Percentiles rank a stretch among this genome's conserved stretches.
These are phyloP conservation scores for Epinephelus fuscoguttatus DNA, from an alignment of 2,113 vertebrate genomes.

Conservation along the genomic window DNA sequence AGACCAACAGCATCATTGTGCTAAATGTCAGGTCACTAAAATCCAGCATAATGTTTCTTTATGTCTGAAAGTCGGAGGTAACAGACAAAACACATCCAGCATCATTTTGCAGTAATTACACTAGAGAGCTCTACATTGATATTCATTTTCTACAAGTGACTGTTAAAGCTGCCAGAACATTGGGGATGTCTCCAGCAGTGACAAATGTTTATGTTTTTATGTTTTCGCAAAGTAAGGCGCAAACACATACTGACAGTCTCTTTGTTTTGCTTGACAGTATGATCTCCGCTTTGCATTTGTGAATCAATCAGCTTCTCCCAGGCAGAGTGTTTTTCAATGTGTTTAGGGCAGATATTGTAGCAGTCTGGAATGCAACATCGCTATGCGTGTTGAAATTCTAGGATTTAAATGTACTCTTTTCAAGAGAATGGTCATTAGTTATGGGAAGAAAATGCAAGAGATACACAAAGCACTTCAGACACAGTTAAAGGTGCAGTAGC, in stretches of 20 bases:
- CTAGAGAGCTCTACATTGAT: constrained; percentile 25
- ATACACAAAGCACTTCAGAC: constrained; percentile 7
- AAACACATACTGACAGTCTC: constrained; percentile 49
- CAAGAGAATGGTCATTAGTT: constrained; percentile 9
- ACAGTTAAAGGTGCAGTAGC: neutral
- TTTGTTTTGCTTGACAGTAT: constrained; percentile 66
- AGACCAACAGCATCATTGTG: neutral
- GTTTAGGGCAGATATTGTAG: constrained; percentile 45
- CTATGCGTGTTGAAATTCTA: neutral
- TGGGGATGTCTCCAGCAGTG: constrained; percentile 40
- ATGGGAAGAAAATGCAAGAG: neutral
- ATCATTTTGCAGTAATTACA: constrained; percentile 47
- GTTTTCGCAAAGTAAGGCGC: constrained; percentile 41
- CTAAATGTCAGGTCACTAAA: constrained; percentile 6
- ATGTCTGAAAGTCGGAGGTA: constrained; percentile 7
- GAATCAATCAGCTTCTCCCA: constrained; percentile 61
- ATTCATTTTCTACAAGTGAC: constrained; percentile 35
- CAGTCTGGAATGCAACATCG: neutral
- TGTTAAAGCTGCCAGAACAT: constrained; percentile 44
- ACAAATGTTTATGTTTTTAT: constrained; percentile 60
- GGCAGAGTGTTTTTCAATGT: constrained; percentile 41
- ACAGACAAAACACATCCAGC: constrained; percentile 5
- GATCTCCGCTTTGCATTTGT: constrained; percentile 55
- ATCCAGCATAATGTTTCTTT: neutral
- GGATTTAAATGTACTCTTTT: neutral